Evolutionary conservation across 1,140 invertebrate species (phyloP).

Genomic region (Scylla paramamosain): DNA sequence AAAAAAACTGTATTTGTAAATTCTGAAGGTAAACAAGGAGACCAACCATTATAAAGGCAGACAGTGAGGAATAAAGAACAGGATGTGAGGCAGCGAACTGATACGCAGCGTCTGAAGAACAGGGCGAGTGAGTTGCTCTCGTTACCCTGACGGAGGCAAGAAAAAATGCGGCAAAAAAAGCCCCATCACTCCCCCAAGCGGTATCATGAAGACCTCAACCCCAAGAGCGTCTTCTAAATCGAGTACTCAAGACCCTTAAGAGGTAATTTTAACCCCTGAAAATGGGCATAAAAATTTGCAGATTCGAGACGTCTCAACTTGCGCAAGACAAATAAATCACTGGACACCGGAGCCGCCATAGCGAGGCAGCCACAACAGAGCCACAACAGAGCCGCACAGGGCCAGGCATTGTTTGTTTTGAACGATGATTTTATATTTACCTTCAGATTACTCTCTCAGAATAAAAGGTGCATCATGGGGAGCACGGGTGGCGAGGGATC

Average conservation of each 20-base stretch:
- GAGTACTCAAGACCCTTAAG: neutral
- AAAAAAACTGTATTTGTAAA: no score
- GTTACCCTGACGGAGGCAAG: neutral
- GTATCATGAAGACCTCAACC: neutral
- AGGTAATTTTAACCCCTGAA: neutral
- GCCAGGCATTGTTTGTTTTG: neutral
- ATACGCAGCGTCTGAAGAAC: neutral
- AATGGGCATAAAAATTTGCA: neutral
- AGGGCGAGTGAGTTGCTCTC: neutral
- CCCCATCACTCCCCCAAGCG: neutral
- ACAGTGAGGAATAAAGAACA: neutral
- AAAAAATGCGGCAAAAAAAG: neutral
- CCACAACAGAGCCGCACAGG: neutral
- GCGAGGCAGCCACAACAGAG: neutral
- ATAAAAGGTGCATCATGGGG: neutral
- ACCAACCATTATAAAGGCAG: neutral
- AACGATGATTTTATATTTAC: neutral
- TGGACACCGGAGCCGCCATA: slow-evolving; percentile 9
- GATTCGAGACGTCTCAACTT: slow-evolving; percentile 1
- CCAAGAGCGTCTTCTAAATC: slow-evolving; percentile 8
- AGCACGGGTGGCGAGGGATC: neutral
- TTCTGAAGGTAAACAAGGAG: no score
- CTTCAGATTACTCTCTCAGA: neutral
- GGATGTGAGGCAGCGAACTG: neutral
- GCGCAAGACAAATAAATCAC: slow-evolving; percentile 12